Evolutionary conservation across 2,797 vertebrate genomes (phyloP).

Genomic region (Galago senegalensis): DNA sequence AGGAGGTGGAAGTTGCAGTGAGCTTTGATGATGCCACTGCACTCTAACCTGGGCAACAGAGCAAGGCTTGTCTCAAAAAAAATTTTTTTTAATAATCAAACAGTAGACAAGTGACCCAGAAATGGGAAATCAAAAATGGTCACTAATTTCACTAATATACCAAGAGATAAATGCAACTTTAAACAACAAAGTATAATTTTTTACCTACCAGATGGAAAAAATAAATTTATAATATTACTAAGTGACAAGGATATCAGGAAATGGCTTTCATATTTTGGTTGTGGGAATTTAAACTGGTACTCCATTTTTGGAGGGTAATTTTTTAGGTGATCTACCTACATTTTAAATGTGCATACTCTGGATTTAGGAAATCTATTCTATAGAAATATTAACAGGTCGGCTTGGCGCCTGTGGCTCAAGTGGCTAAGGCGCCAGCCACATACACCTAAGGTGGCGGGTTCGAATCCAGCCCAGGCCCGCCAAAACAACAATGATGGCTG

Average conservation of each 20-base stretch:
- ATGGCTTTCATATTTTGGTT: neutral
- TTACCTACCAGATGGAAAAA: neutral
- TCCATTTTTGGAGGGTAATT: neutral
- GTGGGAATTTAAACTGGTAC: neutral
- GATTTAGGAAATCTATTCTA: neutral
- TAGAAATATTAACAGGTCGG: neutral
- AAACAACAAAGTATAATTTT: slow-evolving; percentile 3
- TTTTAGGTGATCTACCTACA: neutral
- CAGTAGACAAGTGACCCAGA: neutral
- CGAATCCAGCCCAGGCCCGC: too few species aligned
- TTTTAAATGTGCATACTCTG: slow-evolving; percentile 14
- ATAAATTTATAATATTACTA: neutral
- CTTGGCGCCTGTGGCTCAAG: too few species aligned
- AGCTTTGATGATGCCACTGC: too few species aligned
- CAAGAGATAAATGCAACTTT: slow-evolving; percentile 40
- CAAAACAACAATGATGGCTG: too few species aligned
- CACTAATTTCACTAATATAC: slow-evolving; percentile 15
- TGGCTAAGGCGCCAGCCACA: too few species aligned
- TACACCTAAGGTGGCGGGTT: too few species aligned
- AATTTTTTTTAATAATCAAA: neutral
- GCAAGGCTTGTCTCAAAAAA: too few species aligned
- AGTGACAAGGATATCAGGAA: slow-evolving; percentile 9
- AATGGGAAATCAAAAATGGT: neutral
- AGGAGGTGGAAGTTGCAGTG: too few species aligned
- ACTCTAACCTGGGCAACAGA: too few species aligned